Base-by-base conservation (phyloP, 2,888 invertebrate genomes). In the Microctonus brassicae region DNA sequence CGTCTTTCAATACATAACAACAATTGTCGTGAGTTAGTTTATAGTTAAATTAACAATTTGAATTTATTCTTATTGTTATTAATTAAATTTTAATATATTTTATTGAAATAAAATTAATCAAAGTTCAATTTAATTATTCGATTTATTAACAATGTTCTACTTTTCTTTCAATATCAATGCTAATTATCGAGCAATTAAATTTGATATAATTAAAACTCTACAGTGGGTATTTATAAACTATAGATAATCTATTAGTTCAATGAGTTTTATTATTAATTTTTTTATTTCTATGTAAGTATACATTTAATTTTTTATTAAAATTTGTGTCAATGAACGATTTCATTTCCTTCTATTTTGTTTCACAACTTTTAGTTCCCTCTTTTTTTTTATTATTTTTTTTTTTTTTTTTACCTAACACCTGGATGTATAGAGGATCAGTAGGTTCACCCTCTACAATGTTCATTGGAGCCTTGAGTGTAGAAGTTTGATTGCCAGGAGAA, bases 401-500 rank as follows among this genome's bases (percentile, higher is more conserved):
- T 17, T 1, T 47, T n/a, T 7, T 17, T 47, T 17, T 47, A n/a
- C 4, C 7, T 17, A 6, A n/a, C 17, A 17, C 47, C 17, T 47
- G 47, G 7, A 47, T 47, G 17, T 47, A 47, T 4, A 1, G 47
- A 20, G 47, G 7, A 29, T 47, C 17, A 7, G 17, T 47, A 47
- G 17, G 17, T 7, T n/a, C 47, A 47, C n/a, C 26, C 29, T 63
- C 9, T 52, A 29, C 42, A 47, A 24, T 63, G 42, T 47, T 63
- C 63, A 63, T 47, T 47, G 47, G 47, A 34, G 11, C 10, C 24
- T 29, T 26, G n/a, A 63, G 33, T 17, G 47, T 47, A 7, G 63
- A 63, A 62, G 47, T 52, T 63, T 63, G 63, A 52, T 63, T 63
- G 63, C 29, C 29, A n/a, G 7, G 29, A 47, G 47, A 29, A 47